Evolutionary conservation across 2,113 vertebrate species (phyloP), one percentile per base, ranked within the genome.

Genomic region (Microcebus tavaratra): DNA sequence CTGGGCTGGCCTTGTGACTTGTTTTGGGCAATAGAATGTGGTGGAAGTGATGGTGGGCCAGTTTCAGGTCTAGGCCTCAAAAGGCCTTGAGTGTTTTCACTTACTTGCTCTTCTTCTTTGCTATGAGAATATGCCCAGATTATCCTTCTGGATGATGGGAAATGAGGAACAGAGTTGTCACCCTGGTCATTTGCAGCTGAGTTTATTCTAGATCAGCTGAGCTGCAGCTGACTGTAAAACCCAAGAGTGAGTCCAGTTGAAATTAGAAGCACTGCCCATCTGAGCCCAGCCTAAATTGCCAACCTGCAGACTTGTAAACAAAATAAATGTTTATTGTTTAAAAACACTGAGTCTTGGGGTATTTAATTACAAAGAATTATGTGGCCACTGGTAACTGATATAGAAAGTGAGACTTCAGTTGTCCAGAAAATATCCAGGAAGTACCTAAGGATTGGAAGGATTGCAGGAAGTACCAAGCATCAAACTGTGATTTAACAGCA

Each of bases 401-500:
- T 3, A 84, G 48, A 91, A 86, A 89, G 27, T 67, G 68, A 92
- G 73, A 83, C n/a, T 94, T 94, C 12, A 88, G 48, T 63, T 90
- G 61, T 82, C 31, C 48, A 70, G 39, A 81, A 91, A 93, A 76
- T 42, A 93, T 70, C 36, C 13, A 85, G 63, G 80, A 95, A 75
- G 27, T 88, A 68, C 36, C 17, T 63, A 78, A 31, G 61, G 39
- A 65, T 39, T 31, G n/a, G 61, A 80, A 90, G 31, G 89, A 75
- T 29, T 95, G 6, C 45, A 88, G 57, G 25, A 88, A 93, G 78
- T 68, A 91, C 18, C 57, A 96, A 95, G 93, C 90, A 83, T 68
- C 80, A 73, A 84, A 94, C 34, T 72, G 72, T 72, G 31, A 39
- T 89, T 63, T 82, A 81, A 95, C n/a, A 93, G 73, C 76, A 72